Base-by-base conservation (phyloP, 2,888 invertebrate genomes). In the Drosophila neonasuta region DNA sequence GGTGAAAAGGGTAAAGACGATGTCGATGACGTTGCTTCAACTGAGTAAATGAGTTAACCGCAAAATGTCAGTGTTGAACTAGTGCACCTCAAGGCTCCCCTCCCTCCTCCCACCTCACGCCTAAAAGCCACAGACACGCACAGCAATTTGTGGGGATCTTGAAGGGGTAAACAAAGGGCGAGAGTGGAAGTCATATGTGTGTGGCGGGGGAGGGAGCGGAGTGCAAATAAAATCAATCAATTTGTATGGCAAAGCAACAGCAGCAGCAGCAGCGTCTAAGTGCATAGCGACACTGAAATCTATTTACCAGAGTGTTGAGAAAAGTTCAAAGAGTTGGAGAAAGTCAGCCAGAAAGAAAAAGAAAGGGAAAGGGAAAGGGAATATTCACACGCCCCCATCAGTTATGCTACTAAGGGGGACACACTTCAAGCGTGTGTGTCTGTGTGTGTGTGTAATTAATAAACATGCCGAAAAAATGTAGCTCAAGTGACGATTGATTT, bases 221-320 rank as follows among this genome's bases (percentile, higher is more conserved):
- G 74, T 74, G 83, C 86, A 85, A 87, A 85, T 85, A 87, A 87
- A 87, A 85, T 87, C 85, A 86, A 85, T 86, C 86, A 86, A 82
- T 86, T 86, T 81, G 71, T 74, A 62, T 68, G 73, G 73, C 71
- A 75, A 66, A 64, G 41, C 49, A 64, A 44, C 20, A 44, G 20
- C 42, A 58, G 13, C 50, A 56, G n/a, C 20, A 4, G n/a, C 34
- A 46, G 29, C 49, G 34, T 65, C 75, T 80, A 80, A 80, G 81
- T 81, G 86, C 84, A 70, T 34, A 63, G 74, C 71, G 81, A 76
- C 81, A 80, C 68, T 82, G 79, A 87, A 87, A 84, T 87, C 79
- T 83, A 81, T 86, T 86, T 86, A 68, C 72, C 55, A 56, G 75
- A 81, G 85, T 87, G 84, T 81, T 82, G 78, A 84, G 71, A 71